Percentiles rank a stretch among this genome's conserved stretches.
Conservation (phyloP, 37 sponge, comb jelly and placozoan genomes). For the Aplysina aerophoba region DNA sequence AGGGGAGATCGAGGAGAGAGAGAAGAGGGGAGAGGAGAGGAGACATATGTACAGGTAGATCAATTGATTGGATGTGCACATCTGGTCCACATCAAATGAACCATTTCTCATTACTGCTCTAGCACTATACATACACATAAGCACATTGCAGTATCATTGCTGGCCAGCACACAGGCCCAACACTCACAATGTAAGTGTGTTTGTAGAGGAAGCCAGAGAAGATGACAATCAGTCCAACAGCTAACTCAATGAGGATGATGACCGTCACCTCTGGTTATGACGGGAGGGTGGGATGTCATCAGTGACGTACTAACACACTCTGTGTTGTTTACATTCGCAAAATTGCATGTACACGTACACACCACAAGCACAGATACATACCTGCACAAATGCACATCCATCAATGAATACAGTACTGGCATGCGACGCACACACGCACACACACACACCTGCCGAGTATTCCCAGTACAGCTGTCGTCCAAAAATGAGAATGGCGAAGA, state of each 20-base stretch:
- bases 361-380: neutral
- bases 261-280: conserved; percentile 78
- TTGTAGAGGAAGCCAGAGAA: conserved; percentile 61
- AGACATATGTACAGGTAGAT: conserved; percentile 88
- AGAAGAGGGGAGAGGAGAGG: too few species aligned
- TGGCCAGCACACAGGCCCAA: too few species aligned
- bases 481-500: conserved; percentile 85
- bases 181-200: conserved; percentile 70
- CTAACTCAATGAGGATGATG: conserved; percentile 75
- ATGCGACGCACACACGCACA: neutral
- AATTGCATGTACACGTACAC: neutral
- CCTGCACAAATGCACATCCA: neutral
- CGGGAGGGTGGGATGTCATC: neutral
- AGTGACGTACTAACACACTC: neutral
- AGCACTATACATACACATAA: too few species aligned
- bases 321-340: neutral
- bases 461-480: conserved; percentile 80
- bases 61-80: conserved; percentile 73
- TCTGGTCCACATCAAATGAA: too few species aligned
- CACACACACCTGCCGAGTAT: conserved; percentile 80
- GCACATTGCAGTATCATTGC: too few species aligned
- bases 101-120: too few species aligned
- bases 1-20: too few species aligned
- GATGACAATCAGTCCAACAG: conserved; percentile 72
- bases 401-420: neutral